Evolutionary conservation across 2,888 invertebrate genomes (phyloP), one percentile per base, ranked within the genome.

Genomic region (Argyresthia albistria): DNA sequence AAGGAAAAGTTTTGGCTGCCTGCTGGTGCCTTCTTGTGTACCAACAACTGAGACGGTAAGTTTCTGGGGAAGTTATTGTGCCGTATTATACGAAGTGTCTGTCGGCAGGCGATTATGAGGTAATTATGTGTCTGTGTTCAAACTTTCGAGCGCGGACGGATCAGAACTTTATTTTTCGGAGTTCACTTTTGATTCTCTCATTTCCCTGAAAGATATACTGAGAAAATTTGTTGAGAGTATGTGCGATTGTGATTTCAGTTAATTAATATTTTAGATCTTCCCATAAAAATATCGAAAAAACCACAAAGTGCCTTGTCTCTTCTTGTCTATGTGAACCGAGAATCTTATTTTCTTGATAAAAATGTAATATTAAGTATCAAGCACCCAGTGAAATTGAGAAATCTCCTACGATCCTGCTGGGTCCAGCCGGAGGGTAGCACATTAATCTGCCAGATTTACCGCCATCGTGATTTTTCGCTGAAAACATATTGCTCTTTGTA

Each of bases 1-100:
- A 25, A 25, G 25, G 59, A 57, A 59, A 47, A 47, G n/a, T 47
- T 47, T n/a, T 12, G 25, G 12, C 35, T 12, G 47, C n/a, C 35
- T 35, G 47, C 12, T 11, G 35, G 35, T 47, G 11, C 35, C 47
- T 35, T 35, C 35, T 35, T 12, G 35, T 35, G 47, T 47, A 7
- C 35, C 35, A 12, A 35, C 47, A 47, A 47, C 47, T 47, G 47
- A n/a, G 35, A 36, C 47, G 35, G 35, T 12, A 47, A 47, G 25
- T 47, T 25, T 14, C n/a, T 25, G 25, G 35, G n/a, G 12, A 47
- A 47, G 12, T 47, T 47, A 47, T 47, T 47, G 47, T 8, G 35
- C 35, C 25, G 35, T 47, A 47, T 47, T 47, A 47, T 25, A 25
- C 25, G 25, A 25, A 16, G 35, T 12, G 36, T 11, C 47, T 36